A percentile compares a stretch with the other conserved stretches of the same genome.
These are phyloP conservation scores for Thamnophis elegans DNA, from an alignment of 2,797 vertebrate genomes.

Conservation along the genomic window DNA sequence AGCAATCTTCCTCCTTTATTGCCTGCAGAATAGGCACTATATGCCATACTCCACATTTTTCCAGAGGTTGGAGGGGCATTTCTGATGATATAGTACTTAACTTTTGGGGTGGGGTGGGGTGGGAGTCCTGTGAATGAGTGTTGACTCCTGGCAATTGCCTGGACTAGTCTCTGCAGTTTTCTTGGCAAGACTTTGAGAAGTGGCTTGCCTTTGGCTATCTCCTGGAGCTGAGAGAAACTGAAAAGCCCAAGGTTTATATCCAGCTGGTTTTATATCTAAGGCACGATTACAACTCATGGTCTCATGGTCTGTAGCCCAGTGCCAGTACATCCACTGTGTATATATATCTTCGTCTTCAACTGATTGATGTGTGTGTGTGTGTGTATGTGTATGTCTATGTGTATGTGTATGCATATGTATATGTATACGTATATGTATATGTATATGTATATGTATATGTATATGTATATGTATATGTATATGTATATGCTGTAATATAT, in stretches of 20 bases:
- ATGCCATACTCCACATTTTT: neutral
- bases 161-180: neutral
- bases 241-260: neutral
- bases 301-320: neutral
- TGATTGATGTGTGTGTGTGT: too few species aligned
- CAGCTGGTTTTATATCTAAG: neutral
- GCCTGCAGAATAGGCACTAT: neutral
- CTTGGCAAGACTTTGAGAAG: neutral
- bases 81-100: neutral
- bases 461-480: too few species aligned
- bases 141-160: neutral
- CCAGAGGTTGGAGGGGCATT: neutral
- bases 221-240: neutral
- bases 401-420: too few species aligned
- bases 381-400: too few species aligned
- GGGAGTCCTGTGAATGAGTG: neutral
- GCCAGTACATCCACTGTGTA: too few species aligned
- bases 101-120: neutral
- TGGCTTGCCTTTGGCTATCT: neutral
- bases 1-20: neutral
- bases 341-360: too few species aligned
- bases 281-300: neutral
- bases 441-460: too few species aligned
- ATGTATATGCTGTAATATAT: too few species aligned
- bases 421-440: too few species aligned